phyloP scores from a whole-genome alignment of 2,888 invertebrate species.

The Bruchidius siliquastri region DNA sequence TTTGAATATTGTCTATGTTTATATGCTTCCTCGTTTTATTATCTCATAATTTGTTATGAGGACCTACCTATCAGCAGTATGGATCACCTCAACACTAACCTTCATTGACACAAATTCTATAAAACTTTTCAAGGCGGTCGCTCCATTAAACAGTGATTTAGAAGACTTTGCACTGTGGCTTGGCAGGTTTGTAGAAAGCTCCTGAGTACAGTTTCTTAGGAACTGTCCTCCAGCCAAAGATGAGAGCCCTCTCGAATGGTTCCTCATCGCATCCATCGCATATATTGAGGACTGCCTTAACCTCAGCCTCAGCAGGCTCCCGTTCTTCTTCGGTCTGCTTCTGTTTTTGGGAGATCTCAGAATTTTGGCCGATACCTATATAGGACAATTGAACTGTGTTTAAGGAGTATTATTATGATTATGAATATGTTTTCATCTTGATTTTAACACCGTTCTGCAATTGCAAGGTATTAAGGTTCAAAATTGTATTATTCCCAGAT shows the following conservation, averaged over 20 bases:
- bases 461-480: too few relatives aligned
- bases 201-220: constrained; percentile 71
- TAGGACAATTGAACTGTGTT: background rate
- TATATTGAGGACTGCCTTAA: constrained; percentile 71
- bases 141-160: constrained; percentile 11
- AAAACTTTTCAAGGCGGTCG: background rate
- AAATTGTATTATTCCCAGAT: too few relatives aligned
- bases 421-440: too few relatives aligned
- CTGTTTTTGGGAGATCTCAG: constrained; percentile 54
- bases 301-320: constrained; percentile 80
- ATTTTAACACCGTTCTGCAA: too few relatives aligned
- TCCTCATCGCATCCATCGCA: constrained; percentile 72
- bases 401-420: too few relatives aligned
- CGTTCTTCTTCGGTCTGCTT: constrained; percentile 66
- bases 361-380: constrained; percentile 56
- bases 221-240: constrained; percentile 71
- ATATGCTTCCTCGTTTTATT: too few relatives aligned
- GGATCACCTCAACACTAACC: background rate
- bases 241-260: constrained; percentile 74
- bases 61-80: too few relatives aligned
- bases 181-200: constrained; percentile 63
- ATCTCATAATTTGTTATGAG: too few relatives aligned
- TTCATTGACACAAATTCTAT: background rate
- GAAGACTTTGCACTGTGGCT: constrained; percentile 54
- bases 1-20: too few relatives aligned